Conservation (phyloP, 2,797 vertebrate genomes). For the Galaxias olidus region DNA sequence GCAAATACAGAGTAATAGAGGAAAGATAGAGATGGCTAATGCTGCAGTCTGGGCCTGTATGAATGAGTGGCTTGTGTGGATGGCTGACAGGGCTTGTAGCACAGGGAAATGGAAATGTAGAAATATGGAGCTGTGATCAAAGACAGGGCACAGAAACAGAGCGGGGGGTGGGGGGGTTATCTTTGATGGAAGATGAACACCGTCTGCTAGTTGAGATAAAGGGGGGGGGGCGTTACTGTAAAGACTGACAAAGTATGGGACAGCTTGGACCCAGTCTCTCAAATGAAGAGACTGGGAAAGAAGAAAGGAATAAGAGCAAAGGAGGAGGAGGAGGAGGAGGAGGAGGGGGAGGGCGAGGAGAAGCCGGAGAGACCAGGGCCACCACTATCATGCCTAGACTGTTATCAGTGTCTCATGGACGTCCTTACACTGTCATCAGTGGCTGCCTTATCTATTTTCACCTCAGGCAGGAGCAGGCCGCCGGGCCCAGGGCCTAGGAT, state of each 20-base stretch:
- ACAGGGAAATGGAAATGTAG: no score
- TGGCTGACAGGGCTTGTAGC: background rate
- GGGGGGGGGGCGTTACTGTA: no score
- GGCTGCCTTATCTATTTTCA: slow-evolving; percentile 98
- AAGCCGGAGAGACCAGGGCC: slow-evolving; percentile 70
- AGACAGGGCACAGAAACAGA: slow-evolving; percentile 25
- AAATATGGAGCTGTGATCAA: no score
- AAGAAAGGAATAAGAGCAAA: slow-evolving; percentile 51
- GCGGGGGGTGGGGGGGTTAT: background rate
- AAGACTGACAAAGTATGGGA: no score
- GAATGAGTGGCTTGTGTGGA: slow-evolving; percentile 37
- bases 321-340: slow-evolving; percentile 60
- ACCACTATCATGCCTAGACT: slow-evolving; percentile 88
- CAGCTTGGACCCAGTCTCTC: background rate
- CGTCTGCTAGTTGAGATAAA: no score
- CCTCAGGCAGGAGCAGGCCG: slow-evolving; percentile 98
- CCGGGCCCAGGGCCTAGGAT: slow-evolving; percentile 93
- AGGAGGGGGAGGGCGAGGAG: slow-evolving; percentile 29
- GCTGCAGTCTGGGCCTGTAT: no score
- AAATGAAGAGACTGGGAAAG: slow-evolving; percentile 1
- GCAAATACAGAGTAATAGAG: no score
- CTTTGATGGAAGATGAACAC: no score
- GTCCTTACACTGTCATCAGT: slow-evolving; percentile 83
- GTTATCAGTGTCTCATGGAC: slow-evolving; percentile 81
- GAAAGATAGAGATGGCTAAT: no score